A percentile compares a stretch with the other conserved stretches of the same genome.
phyloP scores from a whole-genome alignment of 2,797 vertebrate species.

The Pempheris klunzingeri region DNA sequence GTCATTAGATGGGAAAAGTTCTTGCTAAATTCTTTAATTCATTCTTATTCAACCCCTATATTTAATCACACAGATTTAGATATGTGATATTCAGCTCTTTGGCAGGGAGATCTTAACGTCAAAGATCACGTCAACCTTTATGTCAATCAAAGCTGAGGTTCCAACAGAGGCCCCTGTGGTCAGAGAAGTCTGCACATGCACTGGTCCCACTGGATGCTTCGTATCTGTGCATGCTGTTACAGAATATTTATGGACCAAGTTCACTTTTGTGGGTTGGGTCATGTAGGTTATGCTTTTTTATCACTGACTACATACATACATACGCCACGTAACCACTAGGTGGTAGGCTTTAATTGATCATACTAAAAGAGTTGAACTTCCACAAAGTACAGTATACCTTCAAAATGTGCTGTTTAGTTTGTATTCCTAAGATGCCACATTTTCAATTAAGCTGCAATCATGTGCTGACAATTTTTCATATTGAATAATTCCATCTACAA shows the following conservation, averaged over 20 bases:
- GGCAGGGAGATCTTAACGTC: neutral
- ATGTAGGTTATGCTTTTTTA: neutral
- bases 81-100: neutral
- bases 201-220: no score
- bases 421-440: neutral
- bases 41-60: neutral
- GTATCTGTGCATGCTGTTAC: neutral
- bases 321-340: constrained; percentile 65
- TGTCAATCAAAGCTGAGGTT: neutral
- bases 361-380: neutral
- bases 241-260: neutral
- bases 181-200: neutral
- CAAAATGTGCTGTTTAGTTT: neutral
- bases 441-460: neutral
- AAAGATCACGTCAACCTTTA: neutral
- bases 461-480: neutral
- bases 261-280: neutral
- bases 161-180: neutral
- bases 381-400: neutral
- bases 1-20: neutral
- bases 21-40: neutral
- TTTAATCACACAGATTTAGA: neutral
- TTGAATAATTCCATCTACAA: neutral
- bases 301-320: neutral
- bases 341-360: constrained; percentile 65